Percentiles rank a stretch among this genome's conserved stretches.
phyloP scores from a whole-genome alignment of 2,888 invertebrate species.

The Dexiosoma caninum region DNA sequence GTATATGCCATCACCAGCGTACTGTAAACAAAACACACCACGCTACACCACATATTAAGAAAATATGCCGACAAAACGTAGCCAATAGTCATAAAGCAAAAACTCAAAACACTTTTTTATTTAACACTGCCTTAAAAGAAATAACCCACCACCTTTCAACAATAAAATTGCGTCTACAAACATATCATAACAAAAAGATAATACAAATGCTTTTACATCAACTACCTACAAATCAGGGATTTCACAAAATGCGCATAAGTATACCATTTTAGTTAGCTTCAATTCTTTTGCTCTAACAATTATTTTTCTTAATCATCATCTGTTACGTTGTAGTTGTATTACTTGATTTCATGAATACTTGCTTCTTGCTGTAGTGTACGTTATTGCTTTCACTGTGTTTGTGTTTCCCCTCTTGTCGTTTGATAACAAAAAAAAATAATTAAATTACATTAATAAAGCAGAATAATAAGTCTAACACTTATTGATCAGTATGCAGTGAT shows the following conservation, averaged over 20 bases:
- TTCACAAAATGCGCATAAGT: background rate
- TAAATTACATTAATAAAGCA: background rate
- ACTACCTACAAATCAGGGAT: background rate
- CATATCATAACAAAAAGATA: slow-evolving; percentile 33
- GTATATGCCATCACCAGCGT: background rate
- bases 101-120: background rate
- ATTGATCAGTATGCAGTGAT: slow-evolving; percentile 32
- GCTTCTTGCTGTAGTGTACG: background rate
- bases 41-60: background rate
- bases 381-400: background rate
- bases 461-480: background rate
- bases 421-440: background rate
- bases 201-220: slow-evolving; percentile 2
- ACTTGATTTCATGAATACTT: slow-evolving; percentile 12
- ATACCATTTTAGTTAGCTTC: background rate
- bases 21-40: background rate
- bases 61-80: background rate
- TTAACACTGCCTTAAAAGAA: background rate
- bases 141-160: background rate
- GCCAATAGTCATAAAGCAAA: background rate
- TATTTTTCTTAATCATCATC: slow-evolving; percentile 46
- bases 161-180: slow-evolving; percentile 2
- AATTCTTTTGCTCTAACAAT: slow-evolving; percentile 28
- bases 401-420: slow-evolving; percentile 1
- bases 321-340: slow-evolving; percentile 30